A percentile compares a stretch with the other conserved stretches of the same genome.
Evolutionary conservation across 1,140 invertebrate genomes (phyloP).

Genomic region (Polyergus mexicanus): DNA sequence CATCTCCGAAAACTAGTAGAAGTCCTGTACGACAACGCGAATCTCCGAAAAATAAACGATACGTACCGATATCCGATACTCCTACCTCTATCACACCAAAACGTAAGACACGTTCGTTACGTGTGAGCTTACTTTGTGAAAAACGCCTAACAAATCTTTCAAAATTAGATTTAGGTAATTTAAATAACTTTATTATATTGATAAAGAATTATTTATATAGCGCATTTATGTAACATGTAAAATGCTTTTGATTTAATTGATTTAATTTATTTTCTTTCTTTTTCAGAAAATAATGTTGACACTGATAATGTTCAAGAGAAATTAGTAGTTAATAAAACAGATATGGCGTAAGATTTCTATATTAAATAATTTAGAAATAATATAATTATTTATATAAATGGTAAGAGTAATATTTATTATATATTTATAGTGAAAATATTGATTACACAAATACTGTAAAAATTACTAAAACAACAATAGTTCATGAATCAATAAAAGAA

Average conservation of each 20-base stretch:
- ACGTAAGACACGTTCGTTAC: constrained; percentile 21
- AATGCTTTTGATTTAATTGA: neutral
- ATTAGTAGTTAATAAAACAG: neutral
- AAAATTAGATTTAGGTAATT: constrained; percentile 41
- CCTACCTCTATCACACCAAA: constrained; percentile 42
- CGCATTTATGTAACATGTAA: too few species aligned
- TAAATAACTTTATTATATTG: constrained; percentile 14
- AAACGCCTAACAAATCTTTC: constrained; percentile 39
- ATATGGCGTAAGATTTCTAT: constrained; percentile 47
- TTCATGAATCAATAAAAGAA: neutral
- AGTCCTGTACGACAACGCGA: constrained; percentile 28
- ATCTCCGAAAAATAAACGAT: constrained; percentile 8
- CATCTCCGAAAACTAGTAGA: constrained; percentile 76
- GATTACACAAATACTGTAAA: neutral
- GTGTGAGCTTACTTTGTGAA: constrained; percentile 52
- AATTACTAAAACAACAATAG: constrained; percentile 2
- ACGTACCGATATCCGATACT: neutral
- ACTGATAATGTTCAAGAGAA: neutral
- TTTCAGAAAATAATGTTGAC: neutral
- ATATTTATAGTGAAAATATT: constrained; percentile 26
- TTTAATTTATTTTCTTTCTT: neutral
- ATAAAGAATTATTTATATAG: neutral
- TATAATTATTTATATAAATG: constrained; percentile 17
- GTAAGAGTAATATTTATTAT: constrained; percentile 17
- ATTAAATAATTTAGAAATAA: constrained; percentile 19